Evolutionary conservation across 2,888 invertebrate species (phyloP).

Genomic region (Rhorus exstirpatorius): DNA sequence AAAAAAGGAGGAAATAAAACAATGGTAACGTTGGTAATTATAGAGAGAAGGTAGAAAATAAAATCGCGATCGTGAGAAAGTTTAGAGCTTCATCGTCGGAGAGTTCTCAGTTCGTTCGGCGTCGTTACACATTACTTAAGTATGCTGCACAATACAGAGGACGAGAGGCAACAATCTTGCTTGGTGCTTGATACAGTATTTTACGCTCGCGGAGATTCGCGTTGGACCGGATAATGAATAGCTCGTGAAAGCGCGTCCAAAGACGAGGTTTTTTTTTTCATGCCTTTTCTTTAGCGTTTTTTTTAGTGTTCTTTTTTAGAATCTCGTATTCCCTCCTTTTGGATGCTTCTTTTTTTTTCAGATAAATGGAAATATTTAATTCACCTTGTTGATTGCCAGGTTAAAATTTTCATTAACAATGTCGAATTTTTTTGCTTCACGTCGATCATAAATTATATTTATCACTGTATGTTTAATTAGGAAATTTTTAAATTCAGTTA

Average conservation of each 20-base stretch:
- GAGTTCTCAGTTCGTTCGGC: conserved; percentile 53
- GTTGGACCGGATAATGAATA: conserved; percentile 63
- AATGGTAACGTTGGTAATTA: neutral
- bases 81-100: conserved; percentile 57
- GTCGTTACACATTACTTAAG: conserved; percentile 64
- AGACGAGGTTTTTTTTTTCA: neutral
- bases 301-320: neutral
- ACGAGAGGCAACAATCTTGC: conserved; percentile 48
- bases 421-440: too few relatives aligned
- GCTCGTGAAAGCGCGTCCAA: conserved; percentile 61
- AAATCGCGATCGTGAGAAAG: conserved; percentile 69
- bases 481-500: too few relatives aligned
- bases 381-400: neutral
- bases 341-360: neutral
- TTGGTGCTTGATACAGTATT: conserved; percentile 47
- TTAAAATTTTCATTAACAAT: too few relatives aligned
- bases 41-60: neutral
- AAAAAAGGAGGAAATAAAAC: conserved; percentile 37
- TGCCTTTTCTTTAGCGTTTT: neutral
- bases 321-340: neutral
- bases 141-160: conserved; percentile 15
- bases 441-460: too few relatives aligned
- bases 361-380: neutral
- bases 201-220: conserved; percentile 42
- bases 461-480: too few relatives aligned